A percentile compares a stretch with the other conserved stretches of the same genome.
Evolutionary conservation across 92 coral and sea anemone species (phyloP).

Genomic region (Umimayanthus chanpuru): DNA sequence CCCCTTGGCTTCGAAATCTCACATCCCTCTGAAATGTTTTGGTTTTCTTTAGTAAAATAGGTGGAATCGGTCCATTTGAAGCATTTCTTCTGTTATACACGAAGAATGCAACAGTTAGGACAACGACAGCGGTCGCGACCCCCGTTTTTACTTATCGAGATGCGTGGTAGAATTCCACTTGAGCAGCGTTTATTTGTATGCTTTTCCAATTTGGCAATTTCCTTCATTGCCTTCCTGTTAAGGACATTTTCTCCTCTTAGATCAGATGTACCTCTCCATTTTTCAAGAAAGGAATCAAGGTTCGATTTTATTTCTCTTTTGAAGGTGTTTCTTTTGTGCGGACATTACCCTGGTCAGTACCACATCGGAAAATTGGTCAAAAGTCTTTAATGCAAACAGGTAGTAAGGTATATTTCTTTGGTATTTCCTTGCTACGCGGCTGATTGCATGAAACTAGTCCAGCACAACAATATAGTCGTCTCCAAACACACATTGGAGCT

Average conservation of each 20-base stretch:
- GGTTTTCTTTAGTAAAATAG: too few species aligned
- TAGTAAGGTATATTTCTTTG: neutral
- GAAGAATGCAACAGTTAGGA: too few species aligned
- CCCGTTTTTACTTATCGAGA: too few species aligned
- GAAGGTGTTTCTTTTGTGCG: neutral
- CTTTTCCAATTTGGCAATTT: constrained; percentile 20
- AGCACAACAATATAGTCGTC: neutral
- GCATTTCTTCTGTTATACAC: too few species aligned
- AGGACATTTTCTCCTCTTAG: constrained; percentile 19
- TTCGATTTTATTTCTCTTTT: neutral
- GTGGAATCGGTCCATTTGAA: too few species aligned
- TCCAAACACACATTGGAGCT: neutral
- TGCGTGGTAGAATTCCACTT: constrained; percentile 9
- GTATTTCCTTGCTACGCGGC: neutral
- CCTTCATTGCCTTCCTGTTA: neutral
- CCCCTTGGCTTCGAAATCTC: too few species aligned
- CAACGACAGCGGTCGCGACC: too few species aligned
- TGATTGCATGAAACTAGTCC: neutral
- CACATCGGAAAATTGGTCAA: neutral
- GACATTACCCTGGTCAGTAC: neutral
- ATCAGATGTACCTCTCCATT: constrained; percentile 4
- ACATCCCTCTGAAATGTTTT: too few species aligned
- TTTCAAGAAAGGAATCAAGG: neutral
- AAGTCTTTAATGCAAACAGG: neutral
- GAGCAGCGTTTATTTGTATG: constrained; percentile 26